Percentiles rank a stretch among this genome's conserved stretches.
phyloP scores from a whole-genome alignment of 2,797 vertebrate species.

The Antennarius maculatus region DNA sequence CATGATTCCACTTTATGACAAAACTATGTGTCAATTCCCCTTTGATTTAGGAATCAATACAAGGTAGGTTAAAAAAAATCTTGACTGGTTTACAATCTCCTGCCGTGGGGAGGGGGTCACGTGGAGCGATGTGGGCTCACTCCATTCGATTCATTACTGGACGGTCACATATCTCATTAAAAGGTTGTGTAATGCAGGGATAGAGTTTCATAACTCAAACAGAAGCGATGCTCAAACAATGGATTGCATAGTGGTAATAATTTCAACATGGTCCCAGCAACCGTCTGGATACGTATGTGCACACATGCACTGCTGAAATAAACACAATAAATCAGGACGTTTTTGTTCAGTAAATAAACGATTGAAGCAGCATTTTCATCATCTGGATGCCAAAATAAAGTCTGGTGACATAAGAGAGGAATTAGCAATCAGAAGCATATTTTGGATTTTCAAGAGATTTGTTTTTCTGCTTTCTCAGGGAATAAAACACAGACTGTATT shows the following conservation, averaged over 20 bases:
- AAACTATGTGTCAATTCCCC: background rate
- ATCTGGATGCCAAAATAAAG: background rate
- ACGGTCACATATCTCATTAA: slow-evolving; percentile 40
- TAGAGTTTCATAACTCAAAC: slow-evolving; percentile 42
- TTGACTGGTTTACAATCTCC: slow-evolving; percentile 43
- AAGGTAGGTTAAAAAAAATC: background rate
- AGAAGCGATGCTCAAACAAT: slow-evolving; percentile 28
- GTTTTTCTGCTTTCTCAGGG: background rate
- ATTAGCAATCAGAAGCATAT: background rate
- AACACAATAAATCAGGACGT: background rate
- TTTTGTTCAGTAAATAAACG: background rate
- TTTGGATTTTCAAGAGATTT: background rate
- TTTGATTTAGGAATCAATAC: background rate
- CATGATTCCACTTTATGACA: background rate
- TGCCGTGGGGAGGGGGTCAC: background rate
- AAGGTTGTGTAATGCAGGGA: slow-evolving; percentile 15
- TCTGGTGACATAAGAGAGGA: background rate
- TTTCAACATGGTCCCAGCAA: slow-evolving; percentile 16
- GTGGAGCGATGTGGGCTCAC: background rate
- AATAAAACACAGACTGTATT: background rate
- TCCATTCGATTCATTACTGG: slow-evolving; percentile 35
- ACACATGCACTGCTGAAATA: background rate
- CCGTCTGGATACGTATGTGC: background rate
- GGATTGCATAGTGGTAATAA: slow-evolving; percentile 32
- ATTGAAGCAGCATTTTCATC: background rate